Conservation (phyloP, 2,797 vertebrate genomes). For the Sciurus carolinensis region DNA sequence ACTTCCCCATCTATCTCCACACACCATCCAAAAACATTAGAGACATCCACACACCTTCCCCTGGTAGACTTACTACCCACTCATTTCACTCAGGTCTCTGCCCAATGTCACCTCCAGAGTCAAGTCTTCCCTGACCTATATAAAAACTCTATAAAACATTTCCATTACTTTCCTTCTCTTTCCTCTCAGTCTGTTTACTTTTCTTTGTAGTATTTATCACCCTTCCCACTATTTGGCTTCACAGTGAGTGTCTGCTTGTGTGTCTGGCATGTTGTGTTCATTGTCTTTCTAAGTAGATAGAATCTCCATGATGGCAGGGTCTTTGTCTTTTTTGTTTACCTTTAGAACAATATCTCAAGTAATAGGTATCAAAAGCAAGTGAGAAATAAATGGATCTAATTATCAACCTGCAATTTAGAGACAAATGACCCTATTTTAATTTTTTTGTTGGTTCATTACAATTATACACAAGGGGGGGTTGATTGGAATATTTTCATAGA, state of each 20-base stretch:
- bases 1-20: not conserved
- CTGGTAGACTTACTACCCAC: not conserved
- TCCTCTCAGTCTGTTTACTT: not conserved
- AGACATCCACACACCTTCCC: not conserved
- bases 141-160: not conserved
- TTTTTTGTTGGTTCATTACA: too few species aligned
- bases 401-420: constrained; percentile 9
- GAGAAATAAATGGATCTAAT: constrained; percentile 25
- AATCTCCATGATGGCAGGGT: not conserved
- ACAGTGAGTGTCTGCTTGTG: not conserved
- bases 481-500: too few species aligned
- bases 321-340: constrained; percentile 8
- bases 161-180: not conserved
- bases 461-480: too few species aligned
- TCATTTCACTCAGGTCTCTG: not conserved
- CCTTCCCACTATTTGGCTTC: not conserved
- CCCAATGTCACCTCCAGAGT: not conserved
- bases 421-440: not conserved
- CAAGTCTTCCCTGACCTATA: not conserved
- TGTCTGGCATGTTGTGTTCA: not conserved
- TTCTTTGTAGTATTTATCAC: not conserved
- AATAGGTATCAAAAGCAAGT: not conserved
- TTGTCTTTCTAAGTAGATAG: not conserved
- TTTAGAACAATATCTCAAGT: constrained; percentile 34
- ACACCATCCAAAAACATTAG: not conserved